A percentile compares a stretch with the other conserved stretches of the same genome.
Conservation (phyloP, 1,140 invertebrate species). For the Anthonomus grandis region DNA sequence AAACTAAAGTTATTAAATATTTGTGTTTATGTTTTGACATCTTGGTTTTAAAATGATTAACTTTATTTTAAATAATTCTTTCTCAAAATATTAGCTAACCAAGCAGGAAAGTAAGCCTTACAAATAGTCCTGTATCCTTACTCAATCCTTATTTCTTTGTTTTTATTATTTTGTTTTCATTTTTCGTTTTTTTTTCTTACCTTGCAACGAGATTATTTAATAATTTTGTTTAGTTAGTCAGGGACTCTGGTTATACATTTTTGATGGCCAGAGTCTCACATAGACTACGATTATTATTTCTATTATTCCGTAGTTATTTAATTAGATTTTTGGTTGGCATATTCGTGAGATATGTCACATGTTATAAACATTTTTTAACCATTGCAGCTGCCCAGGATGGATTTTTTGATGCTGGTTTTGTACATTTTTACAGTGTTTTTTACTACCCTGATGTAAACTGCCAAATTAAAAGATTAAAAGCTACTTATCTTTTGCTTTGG, state of each 20-base stretch:
- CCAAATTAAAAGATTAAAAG: too few species aligned
- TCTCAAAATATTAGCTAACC: slow-evolving; percentile 14
- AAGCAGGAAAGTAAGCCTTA: slow-evolving; percentile 23
- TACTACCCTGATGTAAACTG: too few species aligned
- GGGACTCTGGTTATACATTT: too few species aligned
- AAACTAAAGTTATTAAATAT: too few species aligned
- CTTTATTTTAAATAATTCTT: background rate
- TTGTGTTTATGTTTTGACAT: background rate
- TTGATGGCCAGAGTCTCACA: too few species aligned
- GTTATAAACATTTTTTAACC: slow-evolving; percentile 39
- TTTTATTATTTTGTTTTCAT: slow-evolving; percentile 7
- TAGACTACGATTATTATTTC: too few species aligned
- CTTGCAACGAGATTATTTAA: too few species aligned
- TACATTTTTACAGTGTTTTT: slow-evolving; percentile 46
- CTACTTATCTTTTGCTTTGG: too few species aligned
- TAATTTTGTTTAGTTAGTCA: too few species aligned
- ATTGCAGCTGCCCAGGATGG: slow-evolving; percentile 47
- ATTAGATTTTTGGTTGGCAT: slow-evolving; percentile 46
- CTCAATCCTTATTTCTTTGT: slow-evolving; percentile 14
- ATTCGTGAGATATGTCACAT: slow-evolving; percentile 44
- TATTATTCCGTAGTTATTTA: too few species aligned
- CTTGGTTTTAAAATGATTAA: slow-evolving; percentile 13
- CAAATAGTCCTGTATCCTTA: slow-evolving; percentile 13
- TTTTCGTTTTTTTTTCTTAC: slow-evolving; percentile 4
- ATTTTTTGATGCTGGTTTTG: slow-evolving; percentile 47